Evolutionary conservation across 2,113 vertebrate genomes (phyloP).

Genomic region (Zonotrichia leucophrys): DNA sequence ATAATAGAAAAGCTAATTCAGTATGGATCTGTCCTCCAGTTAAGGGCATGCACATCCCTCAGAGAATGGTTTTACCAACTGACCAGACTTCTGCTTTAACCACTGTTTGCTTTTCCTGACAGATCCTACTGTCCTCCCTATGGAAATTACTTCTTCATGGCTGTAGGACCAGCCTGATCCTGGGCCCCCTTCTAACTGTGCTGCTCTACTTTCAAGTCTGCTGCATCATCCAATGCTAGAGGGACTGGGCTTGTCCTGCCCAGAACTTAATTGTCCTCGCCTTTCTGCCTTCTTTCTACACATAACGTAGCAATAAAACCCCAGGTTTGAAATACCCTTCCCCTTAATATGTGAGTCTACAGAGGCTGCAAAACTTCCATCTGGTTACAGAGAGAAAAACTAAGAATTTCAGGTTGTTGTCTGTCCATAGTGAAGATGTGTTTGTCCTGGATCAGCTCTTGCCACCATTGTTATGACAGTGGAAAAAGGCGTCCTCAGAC

Average conservation of each 20-base stretch:
- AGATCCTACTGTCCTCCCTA: slow-evolving; percentile 36
- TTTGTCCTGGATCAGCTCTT: neutral
- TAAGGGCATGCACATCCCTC: neutral
- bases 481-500: neutral
- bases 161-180: slow-evolving; percentile 50
- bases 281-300: neutral
- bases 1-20: slow-evolving; percentile 36
- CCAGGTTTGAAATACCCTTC: neutral
- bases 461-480: neutral
- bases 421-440: neutral
- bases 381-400: neutral
- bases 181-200: slow-evolving; percentile 20
- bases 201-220: slow-evolving; percentile 53
- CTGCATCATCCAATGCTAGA: neutral
- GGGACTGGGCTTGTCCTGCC: neutral
- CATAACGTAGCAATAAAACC: rapidly evolving
- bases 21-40: slow-evolving; percentile 6
- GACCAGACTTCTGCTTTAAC: neutral
- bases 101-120: neutral
- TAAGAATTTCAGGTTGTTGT: neutral
- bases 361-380: neutral
- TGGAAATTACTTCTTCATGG: slow-evolving; percentile 34
- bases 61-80: neutral
- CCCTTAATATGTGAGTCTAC: neutral
- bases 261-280: neutral